phyloP scores from a whole-genome alignment of 2,888 invertebrate species.

The Tiliacea citrago region DNA sequence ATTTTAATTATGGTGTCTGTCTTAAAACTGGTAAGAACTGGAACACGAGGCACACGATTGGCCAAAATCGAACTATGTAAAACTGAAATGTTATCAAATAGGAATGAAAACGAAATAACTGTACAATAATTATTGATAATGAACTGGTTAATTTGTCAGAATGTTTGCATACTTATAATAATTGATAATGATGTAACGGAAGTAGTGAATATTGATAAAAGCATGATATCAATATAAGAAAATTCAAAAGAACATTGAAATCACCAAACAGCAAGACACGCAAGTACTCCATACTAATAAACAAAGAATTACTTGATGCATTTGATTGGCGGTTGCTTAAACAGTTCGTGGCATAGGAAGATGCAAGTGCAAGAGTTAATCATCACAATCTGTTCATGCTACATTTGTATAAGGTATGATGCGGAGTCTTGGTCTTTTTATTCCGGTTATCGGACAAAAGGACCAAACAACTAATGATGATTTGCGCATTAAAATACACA shows the following conservation, averaged over 20 bases:
- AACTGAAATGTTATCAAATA: background rate
- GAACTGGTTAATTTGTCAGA: background rate
- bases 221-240: background rate
- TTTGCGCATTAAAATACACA: conserved; percentile 15
- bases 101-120: background rate
- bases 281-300: background rate
- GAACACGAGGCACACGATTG: background rate
- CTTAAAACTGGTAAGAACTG: conserved; percentile 11
- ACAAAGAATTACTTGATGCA: conserved; percentile 5
- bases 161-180: too few species aligned
- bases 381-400: background rate
- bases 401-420: conserved; percentile 8
- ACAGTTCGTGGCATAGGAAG: conserved; percentile 1
- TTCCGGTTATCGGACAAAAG: conserved; percentile 7
- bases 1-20: conserved; percentile 44
- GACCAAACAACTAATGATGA: conserved; percentile 1
- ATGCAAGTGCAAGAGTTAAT: conserved; percentile 21
- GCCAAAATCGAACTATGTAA: background rate
- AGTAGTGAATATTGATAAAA: background rate
- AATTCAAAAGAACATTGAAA: conserved; percentile 3
- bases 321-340: conserved; percentile 2
- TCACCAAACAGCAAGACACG: conserved; percentile 4
- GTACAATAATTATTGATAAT: background rate
- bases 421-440: conserved; percentile 5
- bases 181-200: background rate